phyloP scores from a whole-genome alignment of 2,797 vertebrate genomes.

The Sparus aurata region DNA sequence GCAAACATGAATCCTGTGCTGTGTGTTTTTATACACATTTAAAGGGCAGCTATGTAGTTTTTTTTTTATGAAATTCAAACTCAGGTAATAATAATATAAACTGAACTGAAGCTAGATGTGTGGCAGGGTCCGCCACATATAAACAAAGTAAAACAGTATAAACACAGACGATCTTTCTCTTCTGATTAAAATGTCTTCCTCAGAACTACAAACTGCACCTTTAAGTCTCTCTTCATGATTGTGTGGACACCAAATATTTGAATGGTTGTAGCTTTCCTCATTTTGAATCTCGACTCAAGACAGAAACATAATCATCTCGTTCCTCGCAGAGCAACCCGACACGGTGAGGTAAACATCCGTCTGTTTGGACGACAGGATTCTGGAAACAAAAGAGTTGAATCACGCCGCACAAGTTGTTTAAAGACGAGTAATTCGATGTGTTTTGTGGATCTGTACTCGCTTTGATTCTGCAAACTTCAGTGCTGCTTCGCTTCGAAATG shows the following conservation, averaged over 20 bases:
- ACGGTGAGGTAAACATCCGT: conserved; percentile 19
- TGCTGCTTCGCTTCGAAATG: conserved; percentile 2
- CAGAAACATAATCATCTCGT: conserved; percentile 10
- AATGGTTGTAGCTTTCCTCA: not conserved
- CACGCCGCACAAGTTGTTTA: conserved; percentile 1
- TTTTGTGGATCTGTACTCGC: not conserved
- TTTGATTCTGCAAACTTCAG: conserved; percentile 3
- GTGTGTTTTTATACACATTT: conserved; percentile 12
- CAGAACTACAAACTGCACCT: too few species aligned
- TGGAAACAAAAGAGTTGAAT: conserved; percentile 15
- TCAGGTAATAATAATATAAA: too few species aligned
- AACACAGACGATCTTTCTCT: too few species aligned
- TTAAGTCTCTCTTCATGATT: conserved; percentile 9
- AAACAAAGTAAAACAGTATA: too few species aligned
- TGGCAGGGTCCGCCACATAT: too few species aligned
- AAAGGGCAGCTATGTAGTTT: not conserved
- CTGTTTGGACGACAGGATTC: conserved; percentile 21
- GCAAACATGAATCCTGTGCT: not conserved
- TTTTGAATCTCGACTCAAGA: conserved; percentile 20
- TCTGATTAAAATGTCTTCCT: too few species aligned
- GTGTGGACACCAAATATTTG: conserved; percentile 7
- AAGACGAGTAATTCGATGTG: conserved; percentile 1
- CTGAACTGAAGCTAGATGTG: too few species aligned
- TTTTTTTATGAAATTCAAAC: too few species aligned
- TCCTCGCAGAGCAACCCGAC: conserved; percentile 5